Conservation (phyloP, 1,140 invertebrate genomes). For the Drosophila nigromelanica region DNA sequence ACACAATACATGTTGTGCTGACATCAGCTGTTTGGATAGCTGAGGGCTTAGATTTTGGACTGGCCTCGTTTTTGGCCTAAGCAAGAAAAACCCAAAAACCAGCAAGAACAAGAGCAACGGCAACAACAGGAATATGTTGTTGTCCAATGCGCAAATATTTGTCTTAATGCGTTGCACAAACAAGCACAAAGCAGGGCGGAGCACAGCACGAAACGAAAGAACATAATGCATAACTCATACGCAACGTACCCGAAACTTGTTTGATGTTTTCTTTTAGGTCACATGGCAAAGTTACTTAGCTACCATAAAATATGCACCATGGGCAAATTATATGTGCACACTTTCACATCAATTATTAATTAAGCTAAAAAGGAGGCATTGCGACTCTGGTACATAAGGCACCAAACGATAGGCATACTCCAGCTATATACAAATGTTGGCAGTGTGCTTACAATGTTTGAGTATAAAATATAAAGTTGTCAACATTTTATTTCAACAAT, state of each 20-base stretch:
- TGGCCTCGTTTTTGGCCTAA: conserved; percentile 44
- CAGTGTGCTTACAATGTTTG: no score
- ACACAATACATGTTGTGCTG: conserved; percentile 35
- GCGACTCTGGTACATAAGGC: no score
- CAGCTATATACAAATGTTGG: no score
- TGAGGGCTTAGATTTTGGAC: conserved; percentile 45
- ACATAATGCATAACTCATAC: conserved; percentile 53
- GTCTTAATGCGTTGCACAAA: conserved; percentile 52
- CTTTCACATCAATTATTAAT: conserved; percentile 34
- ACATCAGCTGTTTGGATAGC: conserved; percentile 51
- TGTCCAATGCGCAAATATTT: conserved; percentile 53
- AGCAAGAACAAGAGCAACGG: conserved; percentile 6
- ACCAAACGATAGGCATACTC: no score
- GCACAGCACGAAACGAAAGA: conserved; percentile 25
- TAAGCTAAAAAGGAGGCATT: background rate
- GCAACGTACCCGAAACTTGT: conserved; percentile 45
- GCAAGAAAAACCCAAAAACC: conserved; percentile 35
- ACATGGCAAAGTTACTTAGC: conserved; percentile 44
- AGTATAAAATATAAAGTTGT: no score
- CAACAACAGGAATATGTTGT: conserved; percentile 36
- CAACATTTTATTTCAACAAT: no score
- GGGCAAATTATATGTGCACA: conserved; percentile 14
- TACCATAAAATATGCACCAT: conserved; percentile 44
- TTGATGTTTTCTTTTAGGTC: conserved; percentile 44
- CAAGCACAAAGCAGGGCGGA: conserved; percentile 23